phyloP scores from a whole-genome alignment of 2,113 vertebrate genomes.

The Xenus cinereus region DNA sequence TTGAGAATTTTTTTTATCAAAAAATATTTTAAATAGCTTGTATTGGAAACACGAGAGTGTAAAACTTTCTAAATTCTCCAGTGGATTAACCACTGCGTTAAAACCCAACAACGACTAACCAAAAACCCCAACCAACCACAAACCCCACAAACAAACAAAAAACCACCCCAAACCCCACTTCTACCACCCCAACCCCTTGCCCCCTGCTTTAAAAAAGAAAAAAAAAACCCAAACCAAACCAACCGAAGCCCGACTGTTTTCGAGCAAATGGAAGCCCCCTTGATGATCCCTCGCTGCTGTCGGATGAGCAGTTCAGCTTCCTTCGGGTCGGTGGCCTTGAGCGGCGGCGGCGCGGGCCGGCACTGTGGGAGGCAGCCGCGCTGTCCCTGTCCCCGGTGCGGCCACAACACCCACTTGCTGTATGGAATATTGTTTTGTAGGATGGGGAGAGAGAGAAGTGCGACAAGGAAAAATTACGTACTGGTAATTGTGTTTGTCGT shows the following conservation, averaged over 20 bases:
- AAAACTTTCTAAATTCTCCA: neutral
- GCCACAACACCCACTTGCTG: conserved; percentile 53
- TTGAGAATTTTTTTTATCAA: neutral
- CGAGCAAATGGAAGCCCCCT: neutral
- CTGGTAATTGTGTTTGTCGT: conserved; percentile 67
- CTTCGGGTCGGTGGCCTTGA: neutral
- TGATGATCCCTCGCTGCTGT: neutral
- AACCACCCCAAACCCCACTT: too few relatives aligned
- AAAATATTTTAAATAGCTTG: neutral
- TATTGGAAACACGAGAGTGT: neutral
- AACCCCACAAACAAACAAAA: neutral
- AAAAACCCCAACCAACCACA: neutral
- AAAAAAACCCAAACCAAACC: too few relatives aligned
- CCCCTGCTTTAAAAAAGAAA: too few relatives aligned
- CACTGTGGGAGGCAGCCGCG: neutral
- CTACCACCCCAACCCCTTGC: too few relatives aligned
- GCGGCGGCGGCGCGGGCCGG: neutral
- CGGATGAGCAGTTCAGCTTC: neutral
- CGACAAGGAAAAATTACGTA: conserved; percentile 58
- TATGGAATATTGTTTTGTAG: conserved; percentile 73
- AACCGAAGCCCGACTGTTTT: neutral
- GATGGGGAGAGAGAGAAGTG: conserved; percentile 66
- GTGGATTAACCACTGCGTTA: neutral
- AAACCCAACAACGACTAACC: neutral
- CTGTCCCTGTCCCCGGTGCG: too few relatives aligned